Conservation (phyloP, 2,797 vertebrate genomes). For the Leptoclinus maculatus region DNA sequence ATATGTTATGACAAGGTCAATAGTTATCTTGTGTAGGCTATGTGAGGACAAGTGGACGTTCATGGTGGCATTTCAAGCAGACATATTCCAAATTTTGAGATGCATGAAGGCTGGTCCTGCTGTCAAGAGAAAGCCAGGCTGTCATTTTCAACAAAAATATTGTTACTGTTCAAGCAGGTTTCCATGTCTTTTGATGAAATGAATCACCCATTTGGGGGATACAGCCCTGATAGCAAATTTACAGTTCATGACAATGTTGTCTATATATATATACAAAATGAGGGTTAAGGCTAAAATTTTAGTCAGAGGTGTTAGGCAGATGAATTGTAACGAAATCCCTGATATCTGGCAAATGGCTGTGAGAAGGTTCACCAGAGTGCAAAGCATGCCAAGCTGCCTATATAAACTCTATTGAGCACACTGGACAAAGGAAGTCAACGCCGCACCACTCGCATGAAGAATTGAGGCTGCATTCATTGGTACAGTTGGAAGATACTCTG, state of each 20-base stretch:
- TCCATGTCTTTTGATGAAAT: slow-evolving; percentile 68
- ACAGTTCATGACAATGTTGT: slow-evolving; percentile 73
- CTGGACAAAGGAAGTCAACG: slow-evolving; percentile 67
- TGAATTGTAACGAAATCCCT: slow-evolving; percentile 87
- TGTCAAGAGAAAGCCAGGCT: slow-evolving; percentile 73
- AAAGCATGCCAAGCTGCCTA: slow-evolving; percentile 84
- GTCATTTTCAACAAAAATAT: slow-evolving; percentile 53
- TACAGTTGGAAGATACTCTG: slow-evolving; percentile 76
- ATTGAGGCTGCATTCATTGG: slow-evolving; percentile 66
- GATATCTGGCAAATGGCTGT: slow-evolving; percentile 86
- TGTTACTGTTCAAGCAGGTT: slow-evolving; percentile 64
- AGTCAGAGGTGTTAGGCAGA: slow-evolving; percentile 81
- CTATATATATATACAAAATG: slow-evolving; percentile 74
- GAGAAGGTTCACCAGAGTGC: slow-evolving; percentile 81
- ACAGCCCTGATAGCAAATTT: slow-evolving; percentile 78
- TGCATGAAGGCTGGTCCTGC: slow-evolving; percentile 72
- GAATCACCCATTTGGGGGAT: slow-evolving; percentile 61
- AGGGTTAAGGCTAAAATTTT: slow-evolving; percentile 87
- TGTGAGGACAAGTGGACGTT: slow-evolving; percentile 71
- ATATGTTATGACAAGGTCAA: slow-evolving; percentile 81
- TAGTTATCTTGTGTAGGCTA: slow-evolving; percentile 73
- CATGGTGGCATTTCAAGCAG: slow-evolving; percentile 75
- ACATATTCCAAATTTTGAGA: slow-evolving; percentile 69
- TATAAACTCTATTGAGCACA: slow-evolving; percentile 71
- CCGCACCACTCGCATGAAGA: slow-evolving; percentile 56